Base-by-base conservation (phyloP, 2,888 invertebrate species). In the Caenorhabditis sulstoni region DNA sequence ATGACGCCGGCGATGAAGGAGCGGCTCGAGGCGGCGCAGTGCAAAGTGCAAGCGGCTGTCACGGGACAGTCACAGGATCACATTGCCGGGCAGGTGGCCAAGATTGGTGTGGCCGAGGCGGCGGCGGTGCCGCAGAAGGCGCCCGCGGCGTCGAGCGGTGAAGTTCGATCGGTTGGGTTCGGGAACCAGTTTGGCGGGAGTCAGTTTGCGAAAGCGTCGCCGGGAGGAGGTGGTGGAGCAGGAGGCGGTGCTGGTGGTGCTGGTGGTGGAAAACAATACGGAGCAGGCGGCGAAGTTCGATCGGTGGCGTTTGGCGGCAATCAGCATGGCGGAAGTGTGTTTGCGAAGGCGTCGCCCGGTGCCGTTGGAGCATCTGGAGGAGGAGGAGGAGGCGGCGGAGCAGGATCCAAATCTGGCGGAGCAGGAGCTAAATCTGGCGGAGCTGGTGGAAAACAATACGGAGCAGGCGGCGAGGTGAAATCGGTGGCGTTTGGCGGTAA, bases 41-140 rank as follows among this genome's bases (percentile, higher is more conserved):
- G 22, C 1, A 64, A 75, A 14, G 66, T 70, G 16, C 70, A 71
- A 18, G 75, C 66, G 3, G 58, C 62, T 7, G 71, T 75, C 23
- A 80, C 80, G 45, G 80, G 80, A 44, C 75, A 80, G 45, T 49
- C 80, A 5, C 23, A 37, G 20, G 71, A 71, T 11, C 70, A 70
- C 20, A 59, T 80, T 39, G 66, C 70, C 12, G 52, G 45, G 12
- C 79, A 79, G 37, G 41, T 79, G 9, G 35, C 58, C 41, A 57
- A 47, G 35, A 59, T 70, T 35, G 78, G 62, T 35, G 53, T 39
- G 14, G 64, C 73, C 16, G 73, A 67, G 9, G 59, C 59, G 11
- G 74, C 62, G n/a, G 29, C 29, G 29, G 29, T 29, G 3, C 29
- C 29, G 29, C 29, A 29, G 29, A 29, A 29, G 29, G 29, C 4